phyloP scores from a whole-genome alignment of 2,888 invertebrate genomes.

The Drosophila mimica region DNA sequence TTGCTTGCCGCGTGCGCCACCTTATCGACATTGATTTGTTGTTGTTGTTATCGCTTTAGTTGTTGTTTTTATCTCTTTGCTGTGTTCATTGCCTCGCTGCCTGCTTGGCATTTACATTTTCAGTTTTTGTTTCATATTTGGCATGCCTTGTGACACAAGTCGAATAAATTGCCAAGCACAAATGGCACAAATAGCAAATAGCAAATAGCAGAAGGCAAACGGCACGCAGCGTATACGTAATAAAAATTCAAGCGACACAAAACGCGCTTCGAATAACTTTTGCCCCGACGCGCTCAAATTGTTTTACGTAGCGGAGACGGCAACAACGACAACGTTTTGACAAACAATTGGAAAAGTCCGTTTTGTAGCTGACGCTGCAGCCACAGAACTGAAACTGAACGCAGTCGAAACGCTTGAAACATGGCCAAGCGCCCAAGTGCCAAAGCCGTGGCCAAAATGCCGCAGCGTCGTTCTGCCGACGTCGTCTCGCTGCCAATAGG shows the following conservation, averaged over 20 bases:
- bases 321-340: constrained; percentile 1
- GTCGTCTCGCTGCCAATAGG: constrained; percentile 64
- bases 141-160: constrained; percentile 66
- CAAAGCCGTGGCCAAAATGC: constrained; percentile 73
- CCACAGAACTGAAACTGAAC: constrained; percentile 69
- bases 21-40: constrained; percentile 69
- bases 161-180: constrained; percentile 57
- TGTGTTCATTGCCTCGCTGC: constrained; percentile 27
- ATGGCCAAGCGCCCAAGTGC: constrained; percentile 68
- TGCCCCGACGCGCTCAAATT: constrained; percentile 21
- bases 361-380: constrained; percentile 68
- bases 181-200: constrained; percentile 32
- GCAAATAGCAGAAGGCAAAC: constrained; percentile 37
- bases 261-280: constrained; percentile 55
- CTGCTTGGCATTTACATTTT: constrained; percentile 64
- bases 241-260: constrained; percentile 50
- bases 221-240: constrained; percentile 74
- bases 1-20: constrained; percentile 56
- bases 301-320: constrained; percentile 31
- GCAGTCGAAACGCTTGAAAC: constrained; percentile 65
- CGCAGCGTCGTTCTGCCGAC: constrained; percentile 69
- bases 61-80: constrained; percentile 59
- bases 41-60: constrained; percentile 38
- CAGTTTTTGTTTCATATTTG: constrained; percentile 68
- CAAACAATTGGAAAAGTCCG: constrained; percentile 33